Conservation (phyloP, 2,888 invertebrate species). For the Glaucopsyche alexis region DNA sequence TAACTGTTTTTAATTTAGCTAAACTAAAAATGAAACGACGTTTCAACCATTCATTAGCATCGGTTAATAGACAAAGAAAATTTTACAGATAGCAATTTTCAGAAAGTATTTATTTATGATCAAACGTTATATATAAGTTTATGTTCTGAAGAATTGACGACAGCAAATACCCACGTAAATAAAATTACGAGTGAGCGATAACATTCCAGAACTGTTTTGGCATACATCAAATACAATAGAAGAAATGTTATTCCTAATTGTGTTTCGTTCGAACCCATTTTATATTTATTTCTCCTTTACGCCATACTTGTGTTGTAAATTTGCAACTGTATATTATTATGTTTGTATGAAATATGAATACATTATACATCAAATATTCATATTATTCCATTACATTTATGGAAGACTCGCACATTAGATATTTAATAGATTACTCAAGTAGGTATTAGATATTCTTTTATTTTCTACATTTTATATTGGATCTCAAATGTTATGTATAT, state of each 20-base stretch:
- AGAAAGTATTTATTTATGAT: neutral
- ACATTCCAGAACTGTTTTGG: slow-evolving; percentile 6
- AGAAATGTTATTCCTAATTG: neutral
- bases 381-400: neutral
- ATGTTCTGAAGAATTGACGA: neutral
- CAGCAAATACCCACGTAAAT: neutral
- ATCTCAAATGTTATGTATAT: no score
- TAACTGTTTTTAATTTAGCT: no score
- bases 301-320: slow-evolving; percentile 8
- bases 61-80: no score
- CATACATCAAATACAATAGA: slow-evolving; percentile 7
- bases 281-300: slow-evolving; percentile 8
- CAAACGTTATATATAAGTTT: neutral
- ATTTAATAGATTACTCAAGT: no score
- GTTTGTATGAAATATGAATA: neutral
- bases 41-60: no score
- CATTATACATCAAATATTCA: neutral
- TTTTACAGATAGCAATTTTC: neutral
- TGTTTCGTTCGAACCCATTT: neutral
- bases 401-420: neutral
- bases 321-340: neutral
- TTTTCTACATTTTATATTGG: neutral
- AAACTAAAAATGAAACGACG: no score
- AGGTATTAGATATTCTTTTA: neutral
- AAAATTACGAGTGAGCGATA: slow-evolving; percentile 12